Percentiles rank a stretch among this genome's conserved stretches.
Conservation (phyloP, 2,888 invertebrate genomes). For the Drosophila atroscutellata region DNA sequence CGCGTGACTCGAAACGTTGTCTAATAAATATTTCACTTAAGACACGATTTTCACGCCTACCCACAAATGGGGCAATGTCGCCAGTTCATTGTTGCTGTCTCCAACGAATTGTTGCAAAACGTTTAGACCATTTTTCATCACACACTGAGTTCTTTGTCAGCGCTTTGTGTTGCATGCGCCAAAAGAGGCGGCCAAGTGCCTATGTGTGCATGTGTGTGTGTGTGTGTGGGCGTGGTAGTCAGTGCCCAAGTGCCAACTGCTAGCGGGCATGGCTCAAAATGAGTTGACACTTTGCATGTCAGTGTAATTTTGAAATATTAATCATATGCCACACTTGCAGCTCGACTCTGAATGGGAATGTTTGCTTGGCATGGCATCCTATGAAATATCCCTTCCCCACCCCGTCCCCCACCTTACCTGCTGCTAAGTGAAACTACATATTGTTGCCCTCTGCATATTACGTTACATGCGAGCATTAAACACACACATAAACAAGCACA, state of each 20-base stretch:
- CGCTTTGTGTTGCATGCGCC: constrained; percentile 66
- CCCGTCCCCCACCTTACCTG: not conserved
- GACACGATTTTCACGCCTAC: constrained; percentile 78
- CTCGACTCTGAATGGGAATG: constrained; percentile 43
- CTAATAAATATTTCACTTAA: constrained; percentile 81
- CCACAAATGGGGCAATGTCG: constrained; percentile 34
- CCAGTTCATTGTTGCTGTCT: constrained; percentile 25
- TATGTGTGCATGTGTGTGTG: not conserved
- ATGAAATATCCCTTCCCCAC: not conserved
- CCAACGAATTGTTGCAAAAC: constrained; percentile 78
- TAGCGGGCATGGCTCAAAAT: constrained; percentile 58
- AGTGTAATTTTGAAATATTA: constrained; percentile 81
- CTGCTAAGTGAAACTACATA: constrained; percentile 42
- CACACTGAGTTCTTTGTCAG: constrained; percentile 58
- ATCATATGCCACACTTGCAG: constrained; percentile 71
- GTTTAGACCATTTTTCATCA: constrained; percentile 69
- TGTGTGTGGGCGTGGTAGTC: constrained; percentile 26
- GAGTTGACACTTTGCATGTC: constrained; percentile 81
- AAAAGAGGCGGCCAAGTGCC: constrained; percentile 45
- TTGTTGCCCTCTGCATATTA: constrained; percentile 73
- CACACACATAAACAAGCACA: constrained; percentile 32
- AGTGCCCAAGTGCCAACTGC: constrained; percentile 25
- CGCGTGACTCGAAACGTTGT: constrained; percentile 71
- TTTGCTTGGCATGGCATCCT: constrained; percentile 70
- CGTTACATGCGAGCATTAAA: constrained; percentile 65